Evolutionary conservation across 2,113 vertebrate genomes (phyloP), one percentile per base, ranked within the genome.

Genomic region (Vombatus ursinus): DNA sequence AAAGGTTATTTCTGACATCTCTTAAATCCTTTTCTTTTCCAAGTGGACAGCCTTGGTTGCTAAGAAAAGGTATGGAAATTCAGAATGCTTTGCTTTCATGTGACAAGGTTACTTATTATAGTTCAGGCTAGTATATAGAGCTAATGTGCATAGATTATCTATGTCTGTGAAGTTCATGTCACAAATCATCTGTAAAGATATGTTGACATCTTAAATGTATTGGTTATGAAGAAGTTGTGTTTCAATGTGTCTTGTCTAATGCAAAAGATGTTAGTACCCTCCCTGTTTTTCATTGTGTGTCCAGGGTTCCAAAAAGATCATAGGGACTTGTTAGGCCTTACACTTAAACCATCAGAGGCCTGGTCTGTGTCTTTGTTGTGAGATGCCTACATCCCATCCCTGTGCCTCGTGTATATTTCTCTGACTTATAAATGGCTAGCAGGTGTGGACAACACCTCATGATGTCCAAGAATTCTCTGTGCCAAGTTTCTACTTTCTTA

Each of bases 401-500:
- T 77, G 14, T n/a, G n/a, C 37, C 37, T 44, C 1, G 16, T n/a
- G 6, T 77, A 44, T 77, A 44, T 44, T 77, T 44, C 37, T 77
- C 37, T 68, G 61, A 68, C 3, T 68, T 68, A 16, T 68, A 37
- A 37, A 31, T 68, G 61, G 14, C 68, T 77, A 44, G 22, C 44
- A 77, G 68, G 68, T 77, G 68, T 77, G 68, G 68, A 77, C 37
- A n/a, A n/a, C 68, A 77, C 68, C 90, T 50, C 68, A 25, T 28
- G 28, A 52, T 68, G 37, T 50, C 89, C 49, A 50, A 50, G 48
- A 90, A 25, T 50, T 49, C 28, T 48, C 89, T 50, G 19, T 95
- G 52, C 92, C 23, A 94, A 52, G 89, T 97, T 53, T 98, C 68
- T 96, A 52, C 98, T 99, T 98, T 99, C 96, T 99, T 99, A 48